These are phyloP conservation scores for Cheilosia vulpina DNA, from an alignment of 2,888 invertebrate species.

Conservation along the genomic window DNA sequence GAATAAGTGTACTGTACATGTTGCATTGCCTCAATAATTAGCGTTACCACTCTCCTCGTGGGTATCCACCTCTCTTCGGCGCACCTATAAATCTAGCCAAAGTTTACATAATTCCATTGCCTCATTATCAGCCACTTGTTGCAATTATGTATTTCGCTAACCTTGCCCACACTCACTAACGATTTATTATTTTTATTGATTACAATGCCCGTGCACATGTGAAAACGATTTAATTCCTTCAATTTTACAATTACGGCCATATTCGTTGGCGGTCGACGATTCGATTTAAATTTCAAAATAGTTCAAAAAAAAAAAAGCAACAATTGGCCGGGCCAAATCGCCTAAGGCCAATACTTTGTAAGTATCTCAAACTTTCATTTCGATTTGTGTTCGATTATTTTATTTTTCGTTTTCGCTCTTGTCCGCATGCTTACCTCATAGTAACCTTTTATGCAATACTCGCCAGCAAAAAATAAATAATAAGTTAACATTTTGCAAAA, in stretches of 20 bases:
- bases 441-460: constrained; percentile 22
- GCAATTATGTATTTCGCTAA: constrained; percentile 20
- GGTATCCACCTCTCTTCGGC: background rate
- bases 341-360: constrained; percentile 36
- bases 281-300: constrained; percentile 48
- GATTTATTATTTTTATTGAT: constrained; percentile 42
- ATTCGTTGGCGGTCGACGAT: constrained; percentile 11
- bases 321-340: constrained; percentile 1
- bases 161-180: constrained; percentile 38
- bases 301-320: constrained; percentile 20
- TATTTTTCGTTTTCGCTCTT: constrained; percentile 35
- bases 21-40: too few relatives aligned
- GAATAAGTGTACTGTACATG: too few relatives aligned
- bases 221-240: constrained; percentile 31
- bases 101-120: constrained; percentile 25
- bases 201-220: background rate
- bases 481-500: constrained; percentile 43
- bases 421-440: constrained; percentile 34
- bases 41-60: too few relatives aligned
- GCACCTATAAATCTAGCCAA: background rate
- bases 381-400: constrained; percentile 52
- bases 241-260: constrained; percentile 44
- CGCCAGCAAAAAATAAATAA: constrained; percentile 29
- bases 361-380: constrained; percentile 59
- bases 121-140: constrained; percentile 33